Evolutionary conservation across 1,140 invertebrate species (phyloP).

Genomic region (Drosophila repletoides): DNA sequence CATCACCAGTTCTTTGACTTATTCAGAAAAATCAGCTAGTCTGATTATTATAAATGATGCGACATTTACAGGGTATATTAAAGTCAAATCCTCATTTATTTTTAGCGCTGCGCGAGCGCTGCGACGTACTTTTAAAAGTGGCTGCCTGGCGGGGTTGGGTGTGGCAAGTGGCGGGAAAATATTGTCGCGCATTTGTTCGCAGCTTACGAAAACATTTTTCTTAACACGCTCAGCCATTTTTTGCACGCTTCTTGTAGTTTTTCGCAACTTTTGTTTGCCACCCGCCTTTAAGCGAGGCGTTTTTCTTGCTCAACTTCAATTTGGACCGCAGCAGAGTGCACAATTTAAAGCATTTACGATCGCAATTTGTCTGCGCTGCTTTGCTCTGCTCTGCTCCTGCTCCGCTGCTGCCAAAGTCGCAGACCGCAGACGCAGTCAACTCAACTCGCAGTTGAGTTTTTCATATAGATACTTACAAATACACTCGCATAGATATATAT

Average conservation of each 20-base stretch:
- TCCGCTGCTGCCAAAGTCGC: constrained; percentile 42
- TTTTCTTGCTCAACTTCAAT: constrained; percentile 66
- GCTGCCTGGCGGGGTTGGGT: background rate
- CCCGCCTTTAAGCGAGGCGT: constrained; percentile 29
- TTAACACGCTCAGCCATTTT: constrained; percentile 75
- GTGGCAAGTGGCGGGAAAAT: constrained; percentile 57
- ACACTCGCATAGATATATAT: constrained; percentile 5
- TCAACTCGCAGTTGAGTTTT: constrained; percentile 55
- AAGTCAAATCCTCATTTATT: background rate
- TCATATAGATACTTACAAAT: constrained; percentile 17
- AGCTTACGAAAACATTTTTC: constrained; percentile 79
- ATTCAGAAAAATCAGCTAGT: too few species aligned
- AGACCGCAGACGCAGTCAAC: constrained; percentile 71
- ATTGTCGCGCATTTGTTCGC: constrained; percentile 79
- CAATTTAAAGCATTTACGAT: constrained; percentile 78
- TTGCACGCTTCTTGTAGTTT: constrained; percentile 64
- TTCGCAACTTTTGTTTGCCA: constrained; percentile 63
- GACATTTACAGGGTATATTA: background rate
- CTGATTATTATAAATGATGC: too few species aligned
- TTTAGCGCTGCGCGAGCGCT: background rate
- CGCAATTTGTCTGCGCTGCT: constrained; percentile 76
- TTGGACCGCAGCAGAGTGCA: constrained; percentile 53
- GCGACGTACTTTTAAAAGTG: background rate
- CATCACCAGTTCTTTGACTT: too few species aligned
- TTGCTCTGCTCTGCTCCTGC: too few species aligned